phyloP scores from a whole-genome alignment of 2,797 vertebrate genomes.

The Anguilla megastoma region DNA sequence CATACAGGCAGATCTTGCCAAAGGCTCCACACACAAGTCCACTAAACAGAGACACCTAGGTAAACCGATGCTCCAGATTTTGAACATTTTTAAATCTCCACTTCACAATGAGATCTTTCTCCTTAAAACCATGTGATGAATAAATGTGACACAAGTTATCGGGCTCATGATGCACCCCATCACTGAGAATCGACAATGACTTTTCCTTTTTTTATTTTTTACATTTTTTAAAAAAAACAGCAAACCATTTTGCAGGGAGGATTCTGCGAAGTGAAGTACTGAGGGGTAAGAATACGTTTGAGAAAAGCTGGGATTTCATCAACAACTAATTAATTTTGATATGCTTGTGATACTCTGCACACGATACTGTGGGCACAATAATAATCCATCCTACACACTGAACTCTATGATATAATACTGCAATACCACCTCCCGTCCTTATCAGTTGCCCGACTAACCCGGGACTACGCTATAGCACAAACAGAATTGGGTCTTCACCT shows the following conservation, averaged over 20 bases:
- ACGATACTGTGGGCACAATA: background rate
- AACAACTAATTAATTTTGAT: background rate
- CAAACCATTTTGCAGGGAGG: background rate
- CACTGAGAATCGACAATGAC: background rate
- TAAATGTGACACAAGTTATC: background rate
- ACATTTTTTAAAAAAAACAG: background rate
- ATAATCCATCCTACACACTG: background rate
- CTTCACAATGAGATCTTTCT: background rate
- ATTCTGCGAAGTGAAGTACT: background rate
- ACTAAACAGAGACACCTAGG: constrained; percentile 51
- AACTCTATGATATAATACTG: background rate
- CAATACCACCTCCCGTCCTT: background rate
- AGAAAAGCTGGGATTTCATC: background rate
- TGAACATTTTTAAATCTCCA: constrained; percentile 56
- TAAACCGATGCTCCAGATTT: constrained; percentile 52
- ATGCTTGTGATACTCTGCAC: background rate
- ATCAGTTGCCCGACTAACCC: background rate
- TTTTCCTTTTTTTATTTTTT: background rate
- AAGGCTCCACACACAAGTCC: constrained; percentile 57
- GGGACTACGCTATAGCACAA: background rate
- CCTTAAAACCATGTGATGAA: background rate
- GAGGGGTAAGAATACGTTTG: background rate
- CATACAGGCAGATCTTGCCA: constrained; percentile 30
- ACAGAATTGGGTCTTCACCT: background rate
- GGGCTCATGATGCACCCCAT: background rate